These are phyloP conservation scores for Leptopterna dolabrata DNA, from an alignment of 2,888 invertebrate genomes.

Conservation along the genomic window DNA sequence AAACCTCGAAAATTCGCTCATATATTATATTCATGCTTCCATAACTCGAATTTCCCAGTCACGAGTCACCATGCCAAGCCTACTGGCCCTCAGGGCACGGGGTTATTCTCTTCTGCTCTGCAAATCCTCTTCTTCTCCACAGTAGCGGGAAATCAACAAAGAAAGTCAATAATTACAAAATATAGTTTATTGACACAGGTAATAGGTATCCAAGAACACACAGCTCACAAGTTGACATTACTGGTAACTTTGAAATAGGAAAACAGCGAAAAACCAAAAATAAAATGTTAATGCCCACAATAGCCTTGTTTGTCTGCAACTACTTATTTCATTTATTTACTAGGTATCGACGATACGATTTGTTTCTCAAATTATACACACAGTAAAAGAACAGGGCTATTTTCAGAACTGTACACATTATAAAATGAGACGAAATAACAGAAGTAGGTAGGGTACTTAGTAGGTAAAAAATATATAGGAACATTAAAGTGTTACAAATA, in stretches of 20 bases:
- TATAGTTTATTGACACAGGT: conserved; percentile 47
- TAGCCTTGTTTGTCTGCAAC: not conserved
- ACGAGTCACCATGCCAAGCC: no score
- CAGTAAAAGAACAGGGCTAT: not conserved
- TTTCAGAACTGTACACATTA: not conserved
- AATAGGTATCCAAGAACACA: conserved; percentile 45
- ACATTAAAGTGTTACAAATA: conserved; percentile 32
- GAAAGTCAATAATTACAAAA: conserved; percentile 43
- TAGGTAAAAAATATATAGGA: conserved; percentile 26
- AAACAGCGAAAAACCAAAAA: not conserved
- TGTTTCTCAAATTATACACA: not conserved
- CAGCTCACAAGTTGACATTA: conserved; percentile 44
- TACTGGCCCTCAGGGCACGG: no score
- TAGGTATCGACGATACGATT: not conserved
- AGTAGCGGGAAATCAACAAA: no score
- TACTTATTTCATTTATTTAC: not conserved
- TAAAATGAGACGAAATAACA: no score
- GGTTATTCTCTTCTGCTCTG: no score
- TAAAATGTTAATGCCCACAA: not conserved
- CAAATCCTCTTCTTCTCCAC: no score
- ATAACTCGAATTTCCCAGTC: no score
- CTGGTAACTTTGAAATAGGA: conserved; percentile 37
- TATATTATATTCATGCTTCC: no score
- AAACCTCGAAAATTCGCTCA: no score
- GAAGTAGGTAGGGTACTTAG: no score